These are phyloP conservation scores for Anoplopoma fimbria DNA, from an alignment of 2,113 vertebrate genomes.

Conservation along the genomic window DNA sequence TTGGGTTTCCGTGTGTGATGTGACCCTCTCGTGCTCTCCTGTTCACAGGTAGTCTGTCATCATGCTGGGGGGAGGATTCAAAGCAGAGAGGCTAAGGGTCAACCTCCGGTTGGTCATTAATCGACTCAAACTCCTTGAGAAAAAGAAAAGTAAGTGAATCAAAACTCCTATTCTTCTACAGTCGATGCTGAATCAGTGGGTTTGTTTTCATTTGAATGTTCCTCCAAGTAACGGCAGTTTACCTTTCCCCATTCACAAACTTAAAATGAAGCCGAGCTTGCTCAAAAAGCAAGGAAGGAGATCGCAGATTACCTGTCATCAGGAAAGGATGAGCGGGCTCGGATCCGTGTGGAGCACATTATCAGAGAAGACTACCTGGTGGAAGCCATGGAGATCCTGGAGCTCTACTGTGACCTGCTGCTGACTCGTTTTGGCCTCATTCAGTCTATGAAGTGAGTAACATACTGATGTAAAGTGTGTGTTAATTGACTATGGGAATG, in stretches of 20 bases:
- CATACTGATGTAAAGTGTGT: neutral
- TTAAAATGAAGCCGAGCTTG: slow-evolving; percentile 89
- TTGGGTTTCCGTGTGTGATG: neutral
- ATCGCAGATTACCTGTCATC: slow-evolving; percentile 97
- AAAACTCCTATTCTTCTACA: neutral
- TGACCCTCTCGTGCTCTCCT: neutral
- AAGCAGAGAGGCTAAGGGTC: slow-evolving; percentile 94
- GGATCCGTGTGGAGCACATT: slow-evolving; percentile 98
- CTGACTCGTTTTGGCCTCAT: slow-evolving; percentile 96
- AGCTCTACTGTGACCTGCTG: slow-evolving; percentile 96
- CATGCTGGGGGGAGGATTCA: slow-evolving; percentile 96
- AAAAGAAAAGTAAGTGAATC: slow-evolving; percentile 96
- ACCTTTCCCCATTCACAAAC: neutral
- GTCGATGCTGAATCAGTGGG: neutral
- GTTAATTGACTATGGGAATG: neutral
- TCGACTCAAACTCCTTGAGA: slow-evolving; percentile 96
- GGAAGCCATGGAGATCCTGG: slow-evolving; percentile 99
- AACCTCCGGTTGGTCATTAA: slow-evolving; percentile 98
- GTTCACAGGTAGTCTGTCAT: slow-evolving; percentile 59
- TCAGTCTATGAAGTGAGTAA: slow-evolving; percentile 97
- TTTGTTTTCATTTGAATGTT: neutral
- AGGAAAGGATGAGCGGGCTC: slow-evolving; percentile 95
- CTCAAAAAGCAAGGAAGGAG: slow-evolving; percentile 97
- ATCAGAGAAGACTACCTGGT: slow-evolving; percentile 99
- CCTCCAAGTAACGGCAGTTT: neutral